phyloP scores from a whole-genome alignment of 2,797 vertebrate genomes.

The Anguilla pacifica region DNA sequence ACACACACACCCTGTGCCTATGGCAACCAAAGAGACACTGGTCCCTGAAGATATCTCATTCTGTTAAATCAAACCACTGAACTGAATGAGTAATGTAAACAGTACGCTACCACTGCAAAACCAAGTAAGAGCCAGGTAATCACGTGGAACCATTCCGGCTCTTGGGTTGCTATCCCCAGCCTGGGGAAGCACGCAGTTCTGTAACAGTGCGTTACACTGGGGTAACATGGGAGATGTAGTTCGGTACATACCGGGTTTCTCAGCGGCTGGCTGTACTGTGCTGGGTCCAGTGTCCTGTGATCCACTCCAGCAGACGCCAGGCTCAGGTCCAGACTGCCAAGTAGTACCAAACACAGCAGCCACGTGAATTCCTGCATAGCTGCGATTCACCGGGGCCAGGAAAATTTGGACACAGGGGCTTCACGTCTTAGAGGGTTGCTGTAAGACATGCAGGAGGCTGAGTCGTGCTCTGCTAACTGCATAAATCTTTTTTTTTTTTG shows the following conservation, averaged over 20 bases:
- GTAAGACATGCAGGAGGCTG: background rate
- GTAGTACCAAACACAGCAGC: background rate
- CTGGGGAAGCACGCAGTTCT: background rate
- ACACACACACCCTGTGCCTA: background rate
- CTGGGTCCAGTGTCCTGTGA: background rate
- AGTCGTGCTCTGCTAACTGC: background rate
- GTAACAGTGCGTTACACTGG: background rate
- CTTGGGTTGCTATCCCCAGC: background rate
- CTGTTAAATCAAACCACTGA: background rate
- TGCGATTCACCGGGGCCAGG: background rate
- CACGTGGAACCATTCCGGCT: background rate
- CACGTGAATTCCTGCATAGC: background rate
- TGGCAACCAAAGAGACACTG: background rate
- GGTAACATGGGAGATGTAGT: background rate
- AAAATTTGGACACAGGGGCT: background rate
- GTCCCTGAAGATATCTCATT: background rate
- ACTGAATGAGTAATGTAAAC: background rate
- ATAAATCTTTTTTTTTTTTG: background rate
- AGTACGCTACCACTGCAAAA: background rate
- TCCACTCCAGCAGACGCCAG: background rate
- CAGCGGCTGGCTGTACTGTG: background rate
- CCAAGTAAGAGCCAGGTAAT: background rate
- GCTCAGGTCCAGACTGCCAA: background rate
- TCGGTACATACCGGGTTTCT: background rate
- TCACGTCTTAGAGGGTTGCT: background rate